Conservation (phyloP, 1,140 invertebrate genomes). For the Plectus sambesii region DNA sequence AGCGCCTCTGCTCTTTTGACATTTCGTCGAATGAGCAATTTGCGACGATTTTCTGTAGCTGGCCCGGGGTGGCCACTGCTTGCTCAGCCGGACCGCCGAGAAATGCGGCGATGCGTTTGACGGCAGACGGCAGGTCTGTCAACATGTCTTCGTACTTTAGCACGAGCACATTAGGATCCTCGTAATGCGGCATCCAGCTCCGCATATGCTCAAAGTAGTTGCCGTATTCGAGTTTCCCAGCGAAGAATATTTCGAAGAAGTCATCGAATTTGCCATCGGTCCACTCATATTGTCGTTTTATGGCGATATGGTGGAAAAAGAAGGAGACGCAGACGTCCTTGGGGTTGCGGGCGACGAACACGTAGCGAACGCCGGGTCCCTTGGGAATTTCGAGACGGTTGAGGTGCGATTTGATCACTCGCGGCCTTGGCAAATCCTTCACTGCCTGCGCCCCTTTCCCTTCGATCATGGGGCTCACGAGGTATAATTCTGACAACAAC, state of each 20-base stretch:
- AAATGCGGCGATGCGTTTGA: slow-evolving; percentile 39
- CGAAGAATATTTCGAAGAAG: slow-evolving; percentile 45
- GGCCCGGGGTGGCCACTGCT: slow-evolving; percentile 24
- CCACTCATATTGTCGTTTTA: slow-evolving; percentile 49
- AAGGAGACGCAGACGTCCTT: slow-evolving; percentile 47
- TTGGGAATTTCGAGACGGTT: too few species aligned
- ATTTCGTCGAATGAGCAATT: slow-evolving; percentile 38
- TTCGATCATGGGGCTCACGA: too few species aligned
- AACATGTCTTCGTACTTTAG: slow-evolving; percentile 45
- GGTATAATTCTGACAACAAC: too few species aligned
- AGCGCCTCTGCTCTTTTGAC: slow-evolving; percentile 39
- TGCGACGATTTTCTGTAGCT: slow-evolving; percentile 29
- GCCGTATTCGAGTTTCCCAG: slow-evolving; percentile 44
- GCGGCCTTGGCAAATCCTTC: too few species aligned
- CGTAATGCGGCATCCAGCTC: slow-evolving; percentile 38
- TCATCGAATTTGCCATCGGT: slow-evolving; percentile 37
- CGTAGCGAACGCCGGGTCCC: slow-evolving; percentile 50
- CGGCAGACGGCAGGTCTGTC: slow-evolving; percentile 25
- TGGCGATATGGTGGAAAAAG: slow-evolving; percentile 40
- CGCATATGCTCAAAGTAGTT: slow-evolving; percentile 47
- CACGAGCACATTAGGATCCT: slow-evolving; percentile 43
- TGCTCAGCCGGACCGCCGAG: slow-evolving; percentile 35
- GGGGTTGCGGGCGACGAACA: slow-evolving; percentile 48
- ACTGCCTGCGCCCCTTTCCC: too few species aligned
- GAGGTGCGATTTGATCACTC: too few species aligned